Percentiles rank a stretch among this genome's conserved stretches.
phyloP scores from a whole-genome alignment of 2,888 invertebrate species.

The Melieria omissa region DNA sequence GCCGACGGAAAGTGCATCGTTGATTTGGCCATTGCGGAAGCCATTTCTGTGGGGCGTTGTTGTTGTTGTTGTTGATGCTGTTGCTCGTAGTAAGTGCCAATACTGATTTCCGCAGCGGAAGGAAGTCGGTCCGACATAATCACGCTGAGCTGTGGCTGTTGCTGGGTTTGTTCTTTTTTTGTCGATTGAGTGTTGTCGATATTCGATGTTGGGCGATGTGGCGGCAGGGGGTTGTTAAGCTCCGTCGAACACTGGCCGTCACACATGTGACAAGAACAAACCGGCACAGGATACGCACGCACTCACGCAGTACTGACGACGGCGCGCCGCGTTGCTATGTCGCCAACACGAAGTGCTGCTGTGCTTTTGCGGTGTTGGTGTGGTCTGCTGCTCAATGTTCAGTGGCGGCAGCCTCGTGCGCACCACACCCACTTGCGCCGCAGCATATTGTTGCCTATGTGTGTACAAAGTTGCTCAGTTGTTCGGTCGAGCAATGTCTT shows the following conservation, averaged over 20 bases:
- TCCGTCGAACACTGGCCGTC: neutral
- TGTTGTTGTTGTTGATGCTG: slow-evolving; percentile 22
- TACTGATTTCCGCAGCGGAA: slow-evolving; percentile 10
- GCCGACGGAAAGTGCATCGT: slow-evolving; percentile 30
- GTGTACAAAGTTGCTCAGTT: neutral
- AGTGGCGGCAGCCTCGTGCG: slow-evolving; percentile 18
- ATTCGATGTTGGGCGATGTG: neutral
- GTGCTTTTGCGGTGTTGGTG: neutral
- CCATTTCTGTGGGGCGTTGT: slow-evolving; percentile 9
- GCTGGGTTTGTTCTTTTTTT: neutral
- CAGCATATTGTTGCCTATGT: neutral
- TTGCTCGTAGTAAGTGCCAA: slow-evolving; percentile 1
- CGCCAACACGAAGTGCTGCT: too few relatives aligned
- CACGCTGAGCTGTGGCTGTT: neutral
- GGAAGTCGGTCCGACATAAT: slow-evolving; percentile 33
- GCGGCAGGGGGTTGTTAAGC: neutral
- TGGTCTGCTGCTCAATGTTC: slow-evolving; percentile 7
- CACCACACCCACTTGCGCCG: slow-evolving; percentile 34
- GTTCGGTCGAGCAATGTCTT: neutral
- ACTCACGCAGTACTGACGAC: neutral
- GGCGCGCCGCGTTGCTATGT: too few relatives aligned
- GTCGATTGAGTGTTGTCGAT: neutral
- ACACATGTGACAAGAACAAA: neutral
- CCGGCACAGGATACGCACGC: neutral
- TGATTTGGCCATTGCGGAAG: slow-evolving; percentile 41